phyloP scores from a whole-genome alignment of 2,888 invertebrate species.

The Apocheima hispidaria region DNA sequence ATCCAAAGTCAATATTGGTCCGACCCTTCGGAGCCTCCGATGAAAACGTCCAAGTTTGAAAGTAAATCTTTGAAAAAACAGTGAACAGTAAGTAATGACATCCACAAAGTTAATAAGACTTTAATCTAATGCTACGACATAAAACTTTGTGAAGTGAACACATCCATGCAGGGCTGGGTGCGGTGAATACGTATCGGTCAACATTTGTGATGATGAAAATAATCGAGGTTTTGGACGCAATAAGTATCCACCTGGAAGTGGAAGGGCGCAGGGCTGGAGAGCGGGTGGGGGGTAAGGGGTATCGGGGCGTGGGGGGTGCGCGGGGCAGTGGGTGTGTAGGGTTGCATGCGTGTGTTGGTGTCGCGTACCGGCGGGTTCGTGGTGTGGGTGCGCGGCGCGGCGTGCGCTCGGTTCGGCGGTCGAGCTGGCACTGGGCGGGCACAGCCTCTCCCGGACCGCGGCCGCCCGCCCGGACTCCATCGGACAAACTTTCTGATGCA shows the following conservation, averaged over 20 bases:
- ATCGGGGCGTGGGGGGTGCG: constrained; percentile 31
- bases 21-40: constrained; percentile 23
- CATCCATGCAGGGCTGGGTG: constrained; percentile 32
- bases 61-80: constrained; percentile 34
- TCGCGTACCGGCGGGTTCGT: constrained; percentile 82
- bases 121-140: constrained; percentile 35
- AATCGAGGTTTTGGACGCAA: constrained; percentile 58
- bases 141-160: constrained; percentile 37
- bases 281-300: constrained; percentile 34
- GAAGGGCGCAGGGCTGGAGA: constrained; percentile 38
- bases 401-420: constrained; percentile 82
- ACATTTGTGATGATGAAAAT: constrained; percentile 43
- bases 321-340: constrained; percentile 44
- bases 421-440: constrained; percentile 77
- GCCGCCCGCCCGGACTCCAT: constrained; percentile 66
- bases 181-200: constrained; percentile 33
- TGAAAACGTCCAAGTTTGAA: constrained; percentile 26
- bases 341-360: constrained; percentile 72
- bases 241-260: constrained; percentile 69
- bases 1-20: constrained; percentile 40
- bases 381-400: constrained; percentile 73
- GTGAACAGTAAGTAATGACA: constrained; percentile 27
- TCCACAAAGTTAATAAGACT: constrained; percentile 32
- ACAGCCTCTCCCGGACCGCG: constrained; percentile 68
- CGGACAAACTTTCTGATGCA: constrained; percentile 64